These are phyloP conservation scores for Phocides pigmalion DNA, from an alignment of 1,140 invertebrate species.

Conservation along the genomic window DNA sequence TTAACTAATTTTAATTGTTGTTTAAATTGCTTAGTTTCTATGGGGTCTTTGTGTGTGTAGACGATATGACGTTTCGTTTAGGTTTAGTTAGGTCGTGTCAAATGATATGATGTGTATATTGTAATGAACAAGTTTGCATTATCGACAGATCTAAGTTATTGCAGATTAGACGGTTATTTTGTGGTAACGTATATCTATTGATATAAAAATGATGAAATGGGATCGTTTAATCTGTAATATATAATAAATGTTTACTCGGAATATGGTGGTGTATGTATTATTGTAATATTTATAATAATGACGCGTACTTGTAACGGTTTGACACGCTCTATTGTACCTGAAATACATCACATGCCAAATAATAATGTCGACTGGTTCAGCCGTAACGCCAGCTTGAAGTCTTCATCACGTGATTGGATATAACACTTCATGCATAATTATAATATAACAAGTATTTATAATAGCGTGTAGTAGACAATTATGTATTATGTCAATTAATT, in stretches of 20 bases:
- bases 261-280: slow-evolving; percentile 25
- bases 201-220: slow-evolving; percentile 10
- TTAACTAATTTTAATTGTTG: slow-evolving; percentile 79
- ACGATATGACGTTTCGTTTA: slow-evolving; percentile 47
- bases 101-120: slow-evolving; percentile 36
- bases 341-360: slow-evolving; percentile 59
- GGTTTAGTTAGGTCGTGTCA: slow-evolving; percentile 52
- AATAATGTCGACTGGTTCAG: slow-evolving; percentile 46
- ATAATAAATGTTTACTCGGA: slow-evolving; percentile 30
- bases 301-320: slow-evolving; percentile 45
- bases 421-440: slow-evolving; percentile 2
- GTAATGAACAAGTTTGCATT: slow-evolving; percentile 14
- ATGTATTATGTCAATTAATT: no score
- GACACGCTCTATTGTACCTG: slow-evolving; percentile 71
- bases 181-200: slow-evolving; percentile 22
- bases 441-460: neutral
- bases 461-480: slow-evolving; percentile 23
- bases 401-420: neutral
- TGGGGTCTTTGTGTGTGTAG: slow-evolving; percentile 60
- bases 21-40: slow-evolving; percentile 73
- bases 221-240: slow-evolving; percentile 29
- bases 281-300: slow-evolving; percentile 33
- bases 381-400: slow-evolving; percentile 49
- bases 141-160: slow-evolving; percentile 1
- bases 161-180: slow-evolving; percentile 36